A percentile compares a stretch with the other conserved stretches of the same genome.
Conservation (phyloP, 2,888 invertebrate species). For the Limenitis camilla region DNA sequence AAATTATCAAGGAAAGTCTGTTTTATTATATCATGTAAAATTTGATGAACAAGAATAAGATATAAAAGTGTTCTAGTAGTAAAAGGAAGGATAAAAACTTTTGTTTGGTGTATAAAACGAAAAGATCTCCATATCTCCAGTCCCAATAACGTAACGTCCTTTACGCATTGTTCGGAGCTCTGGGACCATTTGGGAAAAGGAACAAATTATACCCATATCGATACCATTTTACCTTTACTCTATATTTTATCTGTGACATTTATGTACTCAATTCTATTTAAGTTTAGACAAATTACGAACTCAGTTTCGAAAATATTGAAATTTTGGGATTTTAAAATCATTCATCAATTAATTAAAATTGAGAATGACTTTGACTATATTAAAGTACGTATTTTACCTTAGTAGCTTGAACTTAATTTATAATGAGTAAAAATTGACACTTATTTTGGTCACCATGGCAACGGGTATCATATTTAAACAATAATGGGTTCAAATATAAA, state of each 20-base stretch:
- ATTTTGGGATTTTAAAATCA: too few relatives aligned
- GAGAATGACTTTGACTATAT: too few relatives aligned
- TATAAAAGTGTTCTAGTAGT: neutral
- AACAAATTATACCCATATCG: conserved; percentile 21
- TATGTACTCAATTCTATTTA: neutral
- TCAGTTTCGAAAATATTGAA: too few relatives aligned
- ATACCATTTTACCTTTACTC: conserved; percentile 26
- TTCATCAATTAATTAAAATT: too few relatives aligned
- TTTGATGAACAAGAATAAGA: neutral
- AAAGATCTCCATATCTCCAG: conserved; percentile 38
- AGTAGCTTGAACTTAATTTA: too few relatives aligned
- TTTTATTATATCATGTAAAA: neutral
- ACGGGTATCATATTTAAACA: too few relatives aligned
- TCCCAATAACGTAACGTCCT: conserved; percentile 30
- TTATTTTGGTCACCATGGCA: too few relatives aligned
- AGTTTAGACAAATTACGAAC: neutral
- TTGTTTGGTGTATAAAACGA: neutral
- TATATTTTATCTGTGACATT: conserved; percentile 7
- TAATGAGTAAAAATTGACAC: too few relatives aligned
- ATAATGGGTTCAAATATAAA: too few relatives aligned
- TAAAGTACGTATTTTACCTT: too few relatives aligned
- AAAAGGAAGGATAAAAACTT: neutral
- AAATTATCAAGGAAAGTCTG: neutral
- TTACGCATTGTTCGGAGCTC: conserved; percentile 27
- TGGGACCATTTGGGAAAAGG: conserved; percentile 22